Percentiles rank a stretch among this genome's conserved stretches.
Conservation (phyloP, 2,113 vertebrate species). For the Stomatorhinus ivindoensis region DNA sequence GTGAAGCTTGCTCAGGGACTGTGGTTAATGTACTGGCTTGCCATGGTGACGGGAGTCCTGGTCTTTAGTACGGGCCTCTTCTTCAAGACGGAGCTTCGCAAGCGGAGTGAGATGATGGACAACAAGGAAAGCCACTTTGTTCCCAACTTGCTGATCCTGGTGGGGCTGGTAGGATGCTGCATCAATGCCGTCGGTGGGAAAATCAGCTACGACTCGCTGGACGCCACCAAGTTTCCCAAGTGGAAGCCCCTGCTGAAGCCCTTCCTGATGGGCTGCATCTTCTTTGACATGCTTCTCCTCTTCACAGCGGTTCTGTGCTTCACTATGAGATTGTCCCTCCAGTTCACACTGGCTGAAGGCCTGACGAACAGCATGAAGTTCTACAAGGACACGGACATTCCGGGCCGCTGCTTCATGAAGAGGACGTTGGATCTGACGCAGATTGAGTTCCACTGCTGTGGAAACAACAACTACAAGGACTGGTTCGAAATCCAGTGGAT, state of each 20-base stretch:
- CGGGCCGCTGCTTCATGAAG: slow-evolving; percentile 96
- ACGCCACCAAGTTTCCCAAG: slow-evolving; percentile 76
- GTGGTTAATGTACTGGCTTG: slow-evolving; percentile 97
- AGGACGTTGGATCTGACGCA: slow-evolving; percentile 93
- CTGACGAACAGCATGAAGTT: slow-evolving; percentile 84
- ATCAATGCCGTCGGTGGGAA: slow-evolving; percentile 86
- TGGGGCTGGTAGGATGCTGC: slow-evolving; percentile 75
- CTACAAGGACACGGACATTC: slow-evolving; percentile 94
- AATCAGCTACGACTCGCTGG: slow-evolving; percentile 91
- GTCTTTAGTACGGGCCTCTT: slow-evolving; percentile 88
- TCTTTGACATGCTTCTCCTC: slow-evolving; percentile 70
- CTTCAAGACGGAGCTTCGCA: slow-evolving; percentile 91
- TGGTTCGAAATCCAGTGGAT: slow-evolving; percentile 99
- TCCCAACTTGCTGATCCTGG: slow-evolving; percentile 83
- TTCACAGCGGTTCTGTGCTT: slow-evolving; percentile 74
- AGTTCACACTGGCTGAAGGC: slow-evolving; percentile 77
- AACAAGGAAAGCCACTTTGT: slow-evolving; percentile 92
- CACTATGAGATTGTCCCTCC: slow-evolving; percentile 76
- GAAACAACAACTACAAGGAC: slow-evolving; percentile 86
- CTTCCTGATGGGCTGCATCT: slow-evolving; percentile 71
- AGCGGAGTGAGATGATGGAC: slow-evolving; percentile 93
- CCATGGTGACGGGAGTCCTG: slow-evolving; percentile 79
- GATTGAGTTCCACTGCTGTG: slow-evolving; percentile 94
- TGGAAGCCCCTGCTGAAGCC: slow-evolving; percentile 82
- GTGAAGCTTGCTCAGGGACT: slow-evolving; percentile 91